Evolutionary conservation across 2,888 invertebrate genomes (phyloP).

Genomic region (Acrocyrtus sp.): DNA sequence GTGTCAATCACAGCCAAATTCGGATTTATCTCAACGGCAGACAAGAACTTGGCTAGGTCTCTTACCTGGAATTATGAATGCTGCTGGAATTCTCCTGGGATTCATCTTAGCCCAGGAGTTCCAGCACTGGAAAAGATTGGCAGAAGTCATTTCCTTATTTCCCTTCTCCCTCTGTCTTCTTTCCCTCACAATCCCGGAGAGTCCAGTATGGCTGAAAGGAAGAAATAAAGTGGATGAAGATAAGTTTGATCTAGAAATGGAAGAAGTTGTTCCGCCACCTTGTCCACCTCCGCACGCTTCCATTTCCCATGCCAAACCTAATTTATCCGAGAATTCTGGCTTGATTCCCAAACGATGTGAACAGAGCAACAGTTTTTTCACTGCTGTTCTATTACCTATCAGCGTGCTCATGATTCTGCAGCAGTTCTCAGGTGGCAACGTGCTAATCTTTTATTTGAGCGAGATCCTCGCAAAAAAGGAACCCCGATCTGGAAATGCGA

Average conservation of each 20-base stretch:
- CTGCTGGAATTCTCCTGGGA: constrained; percentile 73
- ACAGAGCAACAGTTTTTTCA: neutral
- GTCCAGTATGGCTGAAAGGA: constrained; percentile 72
- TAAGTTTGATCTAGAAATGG: constrained; percentile 70
- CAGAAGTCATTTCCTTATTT: constrained; percentile 70
- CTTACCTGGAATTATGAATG: constrained; percentile 74
- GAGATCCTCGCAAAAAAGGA: constrained; percentile 72
- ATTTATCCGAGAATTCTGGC: constrained; percentile 14
- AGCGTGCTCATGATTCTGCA: constrained; percentile 67
- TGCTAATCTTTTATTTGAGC: constrained; percentile 73
- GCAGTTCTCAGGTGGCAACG: constrained; percentile 72
- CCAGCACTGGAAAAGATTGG: constrained; percentile 71
- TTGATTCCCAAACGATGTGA: constrained; percentile 13
- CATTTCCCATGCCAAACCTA: constrained; percentile 35
- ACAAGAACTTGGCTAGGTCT: constrained; percentile 74
- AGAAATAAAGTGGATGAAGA: constrained; percentile 68
- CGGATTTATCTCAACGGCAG: neutral
- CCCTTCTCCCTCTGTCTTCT: constrained; percentile 69
- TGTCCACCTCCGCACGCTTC: neutral
- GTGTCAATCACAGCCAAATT: neutral
- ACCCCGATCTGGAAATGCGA: constrained; percentile 40
- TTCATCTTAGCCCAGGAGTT: constrained; percentile 72
- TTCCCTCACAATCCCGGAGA: constrained; percentile 73
- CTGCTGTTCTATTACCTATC: constrained; percentile 41
- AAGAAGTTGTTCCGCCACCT: constrained; percentile 58